Evolutionary conservation across 2,113 vertebrate genomes (phyloP), one percentile per base, ranked within the genome.

Genomic region (Salvelinus fontinalis): DNA sequence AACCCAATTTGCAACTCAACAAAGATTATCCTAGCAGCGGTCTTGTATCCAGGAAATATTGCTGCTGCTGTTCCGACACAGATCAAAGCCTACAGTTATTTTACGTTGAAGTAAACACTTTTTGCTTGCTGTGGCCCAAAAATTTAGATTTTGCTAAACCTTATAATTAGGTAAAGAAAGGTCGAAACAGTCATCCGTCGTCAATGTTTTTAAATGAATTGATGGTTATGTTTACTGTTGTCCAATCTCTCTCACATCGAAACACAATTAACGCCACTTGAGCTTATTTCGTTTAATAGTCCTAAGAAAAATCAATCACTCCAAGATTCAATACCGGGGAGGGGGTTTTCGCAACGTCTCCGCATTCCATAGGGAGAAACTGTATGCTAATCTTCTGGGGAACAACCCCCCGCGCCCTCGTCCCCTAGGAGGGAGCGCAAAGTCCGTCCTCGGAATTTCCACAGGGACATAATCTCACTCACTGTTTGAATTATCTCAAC

Each of bases 391-490:
- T 83, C 78, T 86, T 44, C 39, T 44, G 81, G 79, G 80, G 87
- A 54, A 86, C 87, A 86, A 78, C 85, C 76, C 86, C 79, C 26
- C 73, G 80, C 71, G 68, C 75, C 78, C 84, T 73, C 75, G 70
- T 82, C 74, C 81, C 78, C 84, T 3, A 64, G 64, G 75, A 84
- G 81, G 89, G 82, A 85, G 77, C 82, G 78, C 71, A 83, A 86
- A 87, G 88, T 90, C 86, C 83, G 79, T 81, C 76, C 78, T 73
- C 78, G 82, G 26, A 16, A 74, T 77, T 76, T 67, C 83, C 87
- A 75, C 90, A 49, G 79, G 81, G 87, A 83, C 85, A 88, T 85
- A 84, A 84, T 83, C 87, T 67, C 75, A 66, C 3, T 78, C 81
- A 70, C 79, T 68, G 78, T 84, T 51, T 82, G 83, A 89, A 83